Percentiles rank a stretch among this genome's conserved stretches.
Evolutionary conservation across 92 coral and sea anemone species (phyloP).

Genomic region (Anthopleura xanthogrammica): DNA sequence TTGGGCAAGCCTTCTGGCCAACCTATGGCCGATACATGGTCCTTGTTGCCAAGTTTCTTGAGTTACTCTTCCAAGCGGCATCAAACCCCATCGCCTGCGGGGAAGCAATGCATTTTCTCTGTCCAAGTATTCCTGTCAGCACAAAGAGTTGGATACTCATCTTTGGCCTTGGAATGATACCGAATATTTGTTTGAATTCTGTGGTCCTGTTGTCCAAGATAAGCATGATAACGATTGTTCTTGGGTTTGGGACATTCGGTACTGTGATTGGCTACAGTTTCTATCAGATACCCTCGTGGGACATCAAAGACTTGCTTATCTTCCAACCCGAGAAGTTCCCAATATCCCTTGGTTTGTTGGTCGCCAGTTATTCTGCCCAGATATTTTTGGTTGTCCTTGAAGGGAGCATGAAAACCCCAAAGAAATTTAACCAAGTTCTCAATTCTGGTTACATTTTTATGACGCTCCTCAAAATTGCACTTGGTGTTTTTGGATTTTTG

Average conservation of each 20-base stretch:
- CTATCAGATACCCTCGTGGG: conserved; percentile 50
- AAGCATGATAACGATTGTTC: conserved; percentile 60
- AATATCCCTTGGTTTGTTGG: conserved; percentile 52
- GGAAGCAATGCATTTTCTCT: conserved; percentile 45
- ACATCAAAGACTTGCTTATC: conserved; percentile 50
- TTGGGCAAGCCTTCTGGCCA: conserved; percentile 81
- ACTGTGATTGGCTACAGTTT: conserved; percentile 55
- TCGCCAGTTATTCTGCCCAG: conserved; percentile 70
- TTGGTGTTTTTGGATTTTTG: conserved; percentile 60
- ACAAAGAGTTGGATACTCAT: conserved; percentile 67
- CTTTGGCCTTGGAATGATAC: conserved; percentile 67
- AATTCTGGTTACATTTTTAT: conserved; percentile 54
- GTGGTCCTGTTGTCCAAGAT: conserved; percentile 59
- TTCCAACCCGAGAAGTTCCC: conserved; percentile 65
- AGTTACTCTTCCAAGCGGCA: conserved; percentile 60
- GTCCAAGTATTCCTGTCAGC: conserved; percentile 53
- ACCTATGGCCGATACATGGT: conserved; percentile 60
- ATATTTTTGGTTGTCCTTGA: conserved; percentile 67
- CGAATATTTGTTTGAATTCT: conserved; percentile 65
- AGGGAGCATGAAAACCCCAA: conserved; percentile 63
- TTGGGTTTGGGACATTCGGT: conserved; percentile 55
- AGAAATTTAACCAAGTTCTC: conserved; percentile 57
- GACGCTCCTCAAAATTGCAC: conserved; percentile 62
- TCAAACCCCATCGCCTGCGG: conserved; percentile 71
- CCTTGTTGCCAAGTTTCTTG: conserved; percentile 55